Conservation (phyloP, 2,797 vertebrate species). For the Poeciliopsis paucimaculata region DNA sequence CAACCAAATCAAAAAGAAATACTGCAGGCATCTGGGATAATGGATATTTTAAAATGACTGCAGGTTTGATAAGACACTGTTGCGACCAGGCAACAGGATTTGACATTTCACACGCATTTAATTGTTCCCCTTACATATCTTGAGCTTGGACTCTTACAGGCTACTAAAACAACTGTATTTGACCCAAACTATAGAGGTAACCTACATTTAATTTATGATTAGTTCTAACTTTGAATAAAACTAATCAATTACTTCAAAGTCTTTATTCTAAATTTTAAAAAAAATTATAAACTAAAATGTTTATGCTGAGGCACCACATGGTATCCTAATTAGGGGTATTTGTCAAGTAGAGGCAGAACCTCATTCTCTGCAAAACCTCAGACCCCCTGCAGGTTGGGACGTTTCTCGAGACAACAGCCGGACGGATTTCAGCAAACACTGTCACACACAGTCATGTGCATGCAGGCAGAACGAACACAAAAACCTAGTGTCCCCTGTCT, state of each 20-base stretch:
- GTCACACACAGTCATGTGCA: slow-evolving; percentile 6
- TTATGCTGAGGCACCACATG: slow-evolving; percentile 36
- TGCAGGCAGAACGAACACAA: background rate
- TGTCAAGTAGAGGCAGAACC: slow-evolving; percentile 43
- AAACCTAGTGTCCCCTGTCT: background rate
- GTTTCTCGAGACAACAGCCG: slow-evolving; percentile 63
- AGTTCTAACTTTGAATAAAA: background rate
- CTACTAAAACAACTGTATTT: background rate
- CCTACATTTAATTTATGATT: background rate
- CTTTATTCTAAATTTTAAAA: background rate
- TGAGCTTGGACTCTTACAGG: background rate
- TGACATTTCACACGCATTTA: background rate
- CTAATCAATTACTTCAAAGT: background rate
- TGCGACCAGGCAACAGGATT: background rate
- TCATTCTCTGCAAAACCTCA: slow-evolving; percentile 57
- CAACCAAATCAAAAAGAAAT: background rate
- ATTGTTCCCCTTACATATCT: background rate
- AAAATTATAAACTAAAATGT: background rate
- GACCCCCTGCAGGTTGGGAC: slow-evolving; percentile 48
- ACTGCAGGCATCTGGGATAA: background rate
- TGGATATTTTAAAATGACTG: background rate
- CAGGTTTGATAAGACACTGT: background rate
- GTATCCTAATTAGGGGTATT: slow-evolving; percentile 56
- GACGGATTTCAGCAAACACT: slow-evolving; percentile 33
- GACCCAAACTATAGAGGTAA: too few relatives aligned